Conservation (phyloP, 2,113 vertebrate species). For the Nothobranchius furzeri region DNA sequence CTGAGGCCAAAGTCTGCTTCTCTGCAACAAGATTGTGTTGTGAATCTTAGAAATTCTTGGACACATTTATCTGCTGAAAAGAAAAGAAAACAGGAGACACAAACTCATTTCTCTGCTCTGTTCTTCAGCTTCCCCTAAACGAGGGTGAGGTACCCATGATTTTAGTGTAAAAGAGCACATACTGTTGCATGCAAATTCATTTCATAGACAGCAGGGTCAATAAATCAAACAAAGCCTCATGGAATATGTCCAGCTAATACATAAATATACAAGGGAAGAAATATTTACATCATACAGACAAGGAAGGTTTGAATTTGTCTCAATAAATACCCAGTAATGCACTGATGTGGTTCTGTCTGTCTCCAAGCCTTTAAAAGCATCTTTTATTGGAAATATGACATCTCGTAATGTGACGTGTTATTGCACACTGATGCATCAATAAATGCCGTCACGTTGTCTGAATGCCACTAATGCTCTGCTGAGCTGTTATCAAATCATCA, state of each 20-base stretch:
- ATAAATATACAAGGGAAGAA: neutral
- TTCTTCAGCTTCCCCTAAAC: neutral
- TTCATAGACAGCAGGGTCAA: neutral
- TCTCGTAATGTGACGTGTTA: neutral
- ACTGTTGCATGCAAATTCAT: neutral
- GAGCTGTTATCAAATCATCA: neutral
- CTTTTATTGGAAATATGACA: neutral
- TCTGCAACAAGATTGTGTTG: neutral
- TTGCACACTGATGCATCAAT: neutral
- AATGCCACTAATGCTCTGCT: neutral
- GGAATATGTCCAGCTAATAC: neutral
- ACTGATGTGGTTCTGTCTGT: neutral
- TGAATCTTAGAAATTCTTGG: neutral
- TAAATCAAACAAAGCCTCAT: neutral
- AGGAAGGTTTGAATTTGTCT: constrained; percentile 5
- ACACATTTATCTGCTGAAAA: neutral
- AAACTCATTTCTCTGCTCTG: neutral
- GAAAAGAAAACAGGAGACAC: neutral
- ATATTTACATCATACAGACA: neutral
- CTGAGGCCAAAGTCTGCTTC: neutral
- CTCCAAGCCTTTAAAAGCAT: constrained; percentile 16
- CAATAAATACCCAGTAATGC: neutral
- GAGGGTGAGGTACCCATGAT: neutral
- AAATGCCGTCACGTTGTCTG: neutral
- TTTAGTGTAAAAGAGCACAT: neutral